Evolutionary conservation across 2,888 invertebrate genomes (phyloP), one percentile per base, ranked within the genome.

Genomic region (Cephus spinipes): DNA sequence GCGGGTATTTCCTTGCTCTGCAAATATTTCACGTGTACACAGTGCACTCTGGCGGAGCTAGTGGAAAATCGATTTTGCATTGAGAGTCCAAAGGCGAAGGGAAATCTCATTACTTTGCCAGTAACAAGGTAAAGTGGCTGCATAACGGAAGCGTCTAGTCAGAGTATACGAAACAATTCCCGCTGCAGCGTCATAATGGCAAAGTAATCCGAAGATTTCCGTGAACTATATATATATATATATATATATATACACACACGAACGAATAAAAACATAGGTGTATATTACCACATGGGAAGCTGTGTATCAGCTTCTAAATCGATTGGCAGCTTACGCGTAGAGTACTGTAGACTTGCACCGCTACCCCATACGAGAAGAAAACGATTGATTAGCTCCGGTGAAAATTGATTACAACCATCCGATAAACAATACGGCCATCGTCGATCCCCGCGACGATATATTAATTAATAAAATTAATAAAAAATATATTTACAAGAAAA

Each of bases 91-190:
- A 80, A 78, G 80, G 78, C 73, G 73, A 12, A 71, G 79, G 77
- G 81, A 81, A 84, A 84, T 82, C 83, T 83, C 80, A 81, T 84
- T 83, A 81, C 76, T 73, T 68, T 74, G 75, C 75, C 73, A 69
- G 79, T 80, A 81, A 80, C 78, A 76, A 77, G 75, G 76, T 76
- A 76, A 83, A 79, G 79, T 79, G 81, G 78, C 79, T 81, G 80
- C 75, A 80, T 82, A 82, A 77, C 77, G 79, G 77, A 35, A 68
- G 68, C 71, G 40, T 35, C 68, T 12, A 40, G 55, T 69, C 40
- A 32, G 74, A 69, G 30, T 75, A 40, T 68, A 68, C 35, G 12
- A n/a, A 74, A 69, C 71, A 73, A 79, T 82, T 79, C 78, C 69
- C 55, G 4, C 55, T 23, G 76, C 73, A 73, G 32, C 68, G 35